Conservation (phyloP, 2,888 invertebrate species). For the Temnothorax ravouxi region DNA sequence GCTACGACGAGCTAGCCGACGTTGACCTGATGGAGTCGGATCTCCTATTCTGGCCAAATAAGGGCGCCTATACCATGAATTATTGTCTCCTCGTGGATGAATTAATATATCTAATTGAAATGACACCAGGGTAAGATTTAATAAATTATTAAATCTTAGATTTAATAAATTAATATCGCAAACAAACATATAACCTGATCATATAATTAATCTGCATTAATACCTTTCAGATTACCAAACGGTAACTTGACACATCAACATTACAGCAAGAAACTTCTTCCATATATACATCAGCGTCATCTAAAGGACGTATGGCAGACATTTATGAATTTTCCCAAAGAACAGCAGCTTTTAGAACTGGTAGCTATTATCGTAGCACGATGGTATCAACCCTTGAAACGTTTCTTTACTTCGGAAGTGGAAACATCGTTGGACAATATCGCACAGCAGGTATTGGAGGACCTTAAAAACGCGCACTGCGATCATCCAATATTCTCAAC, state of each 20-base stretch:
- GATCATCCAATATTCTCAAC: slow-evolving; percentile 86
- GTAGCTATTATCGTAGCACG: slow-evolving; percentile 89
- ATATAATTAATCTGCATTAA: background rate
- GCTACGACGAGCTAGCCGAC: background rate
- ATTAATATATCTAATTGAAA: background rate
- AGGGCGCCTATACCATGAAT: background rate
- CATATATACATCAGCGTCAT: slow-evolving; percentile 87
- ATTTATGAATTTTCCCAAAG: slow-evolving; percentile 85
- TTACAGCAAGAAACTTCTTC: slow-evolving; percentile 88
- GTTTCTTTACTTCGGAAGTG: slow-evolving; percentile 82
- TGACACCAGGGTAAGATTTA: slow-evolving; percentile 11
- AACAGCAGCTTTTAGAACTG: slow-evolving; percentile 87
- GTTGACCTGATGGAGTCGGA: background rate
- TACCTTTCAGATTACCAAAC: slow-evolving; percentile 83
- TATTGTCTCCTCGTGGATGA: slow-evolving; percentile 31
- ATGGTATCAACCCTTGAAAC: slow-evolving; percentile 88
- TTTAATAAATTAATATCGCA: background rate
- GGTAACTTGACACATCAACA: slow-evolving; percentile 88
- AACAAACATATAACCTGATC: background rate
- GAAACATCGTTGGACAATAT: slow-evolving; percentile 85
- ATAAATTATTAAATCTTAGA: too few relatives aligned
- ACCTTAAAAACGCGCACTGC: slow-evolving; percentile 83
- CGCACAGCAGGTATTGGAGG: slow-evolving; percentile 84
- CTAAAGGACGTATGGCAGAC: slow-evolving; percentile 87
- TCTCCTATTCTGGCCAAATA: background rate